phyloP scores from a whole-genome alignment of 1,140 invertebrate genomes.

The Pristionchus pacificus region DNA sequence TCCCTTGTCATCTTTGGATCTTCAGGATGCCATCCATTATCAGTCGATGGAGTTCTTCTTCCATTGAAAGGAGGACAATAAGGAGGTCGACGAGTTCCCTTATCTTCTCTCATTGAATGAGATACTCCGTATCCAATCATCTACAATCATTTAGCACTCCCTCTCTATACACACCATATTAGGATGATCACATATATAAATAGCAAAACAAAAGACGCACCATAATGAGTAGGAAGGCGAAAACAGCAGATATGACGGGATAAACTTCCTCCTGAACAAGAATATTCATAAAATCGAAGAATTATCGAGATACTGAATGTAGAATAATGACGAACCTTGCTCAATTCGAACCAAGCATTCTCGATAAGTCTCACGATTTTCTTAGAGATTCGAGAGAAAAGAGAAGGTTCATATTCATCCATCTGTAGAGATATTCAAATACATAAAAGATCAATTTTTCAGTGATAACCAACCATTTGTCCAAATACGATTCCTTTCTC shows the following conservation, averaged over 20 bases:
- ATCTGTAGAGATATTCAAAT: constrained; percentile 25
- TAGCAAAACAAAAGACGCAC: no score
- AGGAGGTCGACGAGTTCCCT: background rate
- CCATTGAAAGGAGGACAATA: background rate
- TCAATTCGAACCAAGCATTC: constrained; percentile 46
- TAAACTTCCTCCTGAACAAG: constrained; percentile 40
- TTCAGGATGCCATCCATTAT: constrained; percentile 51
- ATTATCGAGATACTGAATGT: no score
- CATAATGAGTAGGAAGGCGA: constrained; percentile 51
- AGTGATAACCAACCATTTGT: constrained; percentile 26
- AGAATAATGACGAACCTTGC: no score
- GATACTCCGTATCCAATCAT: no score
- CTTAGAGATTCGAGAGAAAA: constrained; percentile 40
- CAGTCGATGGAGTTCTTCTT: constrained; percentile 15
- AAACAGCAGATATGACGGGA: constrained; percentile 50
- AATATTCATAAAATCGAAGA: no score
- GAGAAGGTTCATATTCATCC: constrained; percentile 45
- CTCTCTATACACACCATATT: no score
- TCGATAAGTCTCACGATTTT: constrained; percentile 37
- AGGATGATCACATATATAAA: no score
- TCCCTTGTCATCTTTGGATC: constrained; percentile 43
- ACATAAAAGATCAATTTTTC: background rate
- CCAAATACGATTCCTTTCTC: constrained; percentile 27
- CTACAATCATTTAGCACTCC: no score
- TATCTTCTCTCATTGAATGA: constrained; percentile 24